phyloP scores from a whole-genome alignment of 1,140 invertebrate genomes.

The Aphelinus atriplicis region DNA sequence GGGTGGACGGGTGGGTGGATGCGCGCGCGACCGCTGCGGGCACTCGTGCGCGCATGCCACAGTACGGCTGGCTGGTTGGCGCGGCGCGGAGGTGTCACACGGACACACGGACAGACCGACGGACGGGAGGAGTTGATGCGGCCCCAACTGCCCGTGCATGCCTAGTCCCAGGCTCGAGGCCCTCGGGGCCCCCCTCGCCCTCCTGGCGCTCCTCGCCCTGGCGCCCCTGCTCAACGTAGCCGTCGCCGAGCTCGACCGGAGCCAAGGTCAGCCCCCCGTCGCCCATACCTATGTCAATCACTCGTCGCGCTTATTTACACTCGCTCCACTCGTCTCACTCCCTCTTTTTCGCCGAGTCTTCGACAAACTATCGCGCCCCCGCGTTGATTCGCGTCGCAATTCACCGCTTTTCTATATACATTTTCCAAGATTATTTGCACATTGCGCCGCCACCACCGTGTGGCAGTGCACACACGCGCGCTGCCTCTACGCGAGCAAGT shows the following conservation, averaged over 20 bases:
- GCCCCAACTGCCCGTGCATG: slow-evolving; percentile 24
- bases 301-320: no score
- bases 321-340: no score
- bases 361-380: no score
- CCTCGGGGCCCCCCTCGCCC: slow-evolving; percentile 48
- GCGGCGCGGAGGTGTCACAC: slow-evolving; percentile 15
- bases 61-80: slow-evolving; percentile 25
- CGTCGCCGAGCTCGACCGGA: slow-evolving; percentile 52
- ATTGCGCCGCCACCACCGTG: no score
- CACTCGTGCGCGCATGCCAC: background rate
- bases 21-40: background rate
- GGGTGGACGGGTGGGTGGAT: background rate
- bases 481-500: no score
- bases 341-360: no score
- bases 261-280: slow-evolving; percentile 52
- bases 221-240: slow-evolving; percentile 46
- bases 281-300: background rate
- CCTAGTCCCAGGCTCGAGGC: slow-evolving; percentile 54
- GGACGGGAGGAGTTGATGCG: background rate
- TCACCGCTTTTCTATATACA: no score
- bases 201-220: slow-evolving; percentile 47
- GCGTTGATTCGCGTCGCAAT: no score
- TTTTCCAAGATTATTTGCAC: no score
- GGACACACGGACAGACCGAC: slow-evolving; percentile 25
- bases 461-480: no score